Evolutionary conservation across 2,797 vertebrate genomes (phyloP), one percentile per base, ranked within the genome.

Genomic region (Taenioides sp.): DNA sequence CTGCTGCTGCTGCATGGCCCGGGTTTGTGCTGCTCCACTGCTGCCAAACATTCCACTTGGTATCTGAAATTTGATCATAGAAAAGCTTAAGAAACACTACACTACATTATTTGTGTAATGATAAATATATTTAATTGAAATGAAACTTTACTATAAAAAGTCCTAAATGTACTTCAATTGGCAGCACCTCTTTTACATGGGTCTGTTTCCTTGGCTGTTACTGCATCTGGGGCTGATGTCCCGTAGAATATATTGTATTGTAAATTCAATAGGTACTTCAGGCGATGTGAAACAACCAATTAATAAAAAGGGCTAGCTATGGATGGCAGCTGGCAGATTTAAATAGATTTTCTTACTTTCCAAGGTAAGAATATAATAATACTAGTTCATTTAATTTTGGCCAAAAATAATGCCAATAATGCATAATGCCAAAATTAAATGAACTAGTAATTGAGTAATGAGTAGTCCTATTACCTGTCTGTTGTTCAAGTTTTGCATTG

Each of bases 401-500:
- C n/a, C n/a, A n/a, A n/a, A n/a, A n/a, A n/a, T n/a, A n/a, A n/a
- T n/a, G n/a, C n/a, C n/a, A n/a, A n/a, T n/a, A n/a, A 31, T 31
- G 7, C 2, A 11, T 37, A 57, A 55, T 55, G 17, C 2, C 49
- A 10, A 57, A 57, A 1, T 55, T n/a, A 49, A 37, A 50, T 64
- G 11, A 16, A 43, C 34, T 37, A 22, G 6, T 22, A 4, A 49
- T 12, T 58, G 2, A 25, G 25, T 17, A 18, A 12, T 5, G 25
- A 22, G 6, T 27, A 62, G 3, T 16, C 49, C 0, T 55, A 12
- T 73, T 93, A 99, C 98, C 96, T 98, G 97, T 97, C 97, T 96
- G 95, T 96, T 97, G 96, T 98, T 99, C 96, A 99, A 97, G 97
- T 98, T 98, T 95, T 98, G 97, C 95, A 98, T 97, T 95, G 95